Percentiles rank a stretch among this genome's conserved stretches.
Evolutionary conservation across 1,140 invertebrate genomes (phyloP).

Genomic region (Dinoponera quadriceps): DNA sequence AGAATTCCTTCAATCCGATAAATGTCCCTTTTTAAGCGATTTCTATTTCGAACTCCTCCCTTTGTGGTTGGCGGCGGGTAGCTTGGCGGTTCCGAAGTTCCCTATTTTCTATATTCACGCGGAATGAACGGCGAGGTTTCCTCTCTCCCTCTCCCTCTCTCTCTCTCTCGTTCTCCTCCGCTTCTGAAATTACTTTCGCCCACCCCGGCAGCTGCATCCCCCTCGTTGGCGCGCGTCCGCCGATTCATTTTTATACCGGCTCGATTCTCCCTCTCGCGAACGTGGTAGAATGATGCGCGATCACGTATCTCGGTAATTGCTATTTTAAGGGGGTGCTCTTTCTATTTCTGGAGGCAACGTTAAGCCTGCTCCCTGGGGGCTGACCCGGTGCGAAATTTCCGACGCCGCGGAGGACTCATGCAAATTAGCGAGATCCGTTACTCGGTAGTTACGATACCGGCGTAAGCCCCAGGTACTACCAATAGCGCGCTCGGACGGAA

Average conservation of each 20-base stretch:
- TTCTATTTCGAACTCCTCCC: conserved; percentile 47
- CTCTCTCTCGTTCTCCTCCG: conserved; percentile 40
- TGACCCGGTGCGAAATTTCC: neutral
- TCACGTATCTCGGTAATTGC: conserved; percentile 41
- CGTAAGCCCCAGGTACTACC: neutral
- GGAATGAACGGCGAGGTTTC: conserved; percentile 36
- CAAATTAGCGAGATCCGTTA: neutral
- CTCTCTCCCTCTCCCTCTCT: neutral
- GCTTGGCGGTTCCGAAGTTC: conserved; percentile 33
- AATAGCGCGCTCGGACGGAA: neutral
- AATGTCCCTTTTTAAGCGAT: conserved; percentile 54
- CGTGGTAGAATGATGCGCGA: conserved; percentile 35
- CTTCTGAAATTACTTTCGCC: conserved; percentile 44
- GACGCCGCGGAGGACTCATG: conserved; percentile 22
- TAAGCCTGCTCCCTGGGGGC: neutral
- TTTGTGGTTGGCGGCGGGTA: conserved; percentile 13
- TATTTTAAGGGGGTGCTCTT: conserved; percentile 40
- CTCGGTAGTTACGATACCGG: neutral
- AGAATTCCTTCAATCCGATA: conserved; percentile 55
- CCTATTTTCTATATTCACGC: conserved; percentile 54
- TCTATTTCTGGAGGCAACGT: neutral
- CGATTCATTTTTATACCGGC: conserved; percentile 51
- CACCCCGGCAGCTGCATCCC: conserved; percentile 5
- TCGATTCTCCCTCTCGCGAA: conserved; percentile 45
- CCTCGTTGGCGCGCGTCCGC: neutral